Conservation (phyloP, 1,140 invertebrate genomes). For the Venustaconcha ellipsiformis region DNA sequence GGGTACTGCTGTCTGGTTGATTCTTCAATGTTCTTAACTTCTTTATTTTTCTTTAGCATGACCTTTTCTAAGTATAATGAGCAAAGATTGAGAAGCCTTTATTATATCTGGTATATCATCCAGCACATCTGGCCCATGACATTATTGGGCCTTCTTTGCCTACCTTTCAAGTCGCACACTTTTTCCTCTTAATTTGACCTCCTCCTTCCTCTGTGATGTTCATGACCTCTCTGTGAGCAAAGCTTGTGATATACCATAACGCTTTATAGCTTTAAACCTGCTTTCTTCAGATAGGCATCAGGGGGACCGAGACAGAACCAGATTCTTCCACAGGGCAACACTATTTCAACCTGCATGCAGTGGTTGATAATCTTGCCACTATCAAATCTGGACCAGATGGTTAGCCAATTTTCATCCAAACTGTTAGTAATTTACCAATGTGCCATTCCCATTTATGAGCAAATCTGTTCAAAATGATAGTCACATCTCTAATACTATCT, state of each 20-base stretch:
- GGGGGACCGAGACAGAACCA: constrained; percentile 5
- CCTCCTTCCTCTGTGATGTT: background rate
- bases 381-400: constrained; percentile 54
- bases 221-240: background rate
- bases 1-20: too few species aligned
- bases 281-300: background rate
- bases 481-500: too few species aligned
- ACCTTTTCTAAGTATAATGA: too few species aligned
- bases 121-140: background rate
- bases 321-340: constrained; percentile 10
- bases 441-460: constrained; percentile 46
- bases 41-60: too few species aligned
- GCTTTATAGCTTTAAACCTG: background rate
- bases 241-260: background rate
- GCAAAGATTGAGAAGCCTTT: background rate
- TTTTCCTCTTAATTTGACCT: too few species aligned
- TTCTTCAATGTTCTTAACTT: too few species aligned
- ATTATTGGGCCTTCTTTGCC: background rate
- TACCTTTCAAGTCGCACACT: too few species aligned
- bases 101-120: background rate
- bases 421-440: constrained; percentile 66
- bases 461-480: too few species aligned
- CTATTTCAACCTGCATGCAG: constrained; percentile 18
- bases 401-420: constrained; percentile 65
- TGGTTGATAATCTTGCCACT: constrained; percentile 57